Conservation (phyloP, 2,113 vertebrate species). For the Platanista minor region DNA sequence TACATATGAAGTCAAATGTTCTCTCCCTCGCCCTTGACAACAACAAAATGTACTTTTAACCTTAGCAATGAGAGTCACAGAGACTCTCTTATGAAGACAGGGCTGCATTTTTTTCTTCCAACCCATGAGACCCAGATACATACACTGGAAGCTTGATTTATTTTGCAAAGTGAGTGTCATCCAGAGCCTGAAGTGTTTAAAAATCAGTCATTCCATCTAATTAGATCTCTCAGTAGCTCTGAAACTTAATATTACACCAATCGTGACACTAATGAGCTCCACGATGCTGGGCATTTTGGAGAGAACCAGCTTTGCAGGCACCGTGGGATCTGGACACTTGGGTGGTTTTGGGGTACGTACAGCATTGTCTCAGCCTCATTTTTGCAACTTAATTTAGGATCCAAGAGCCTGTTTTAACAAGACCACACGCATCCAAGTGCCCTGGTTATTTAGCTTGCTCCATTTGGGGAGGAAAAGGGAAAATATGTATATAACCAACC, state of each 20-base stretch:
- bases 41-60: neutral
- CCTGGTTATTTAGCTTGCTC: neutral
- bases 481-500: neutral
- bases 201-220: neutral
- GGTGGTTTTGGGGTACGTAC: too few species aligned
- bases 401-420: neutral
- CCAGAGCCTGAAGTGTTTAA: neutral
- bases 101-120: neutral
- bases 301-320: fast-evolving
- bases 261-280: neutral
- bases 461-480: neutral
- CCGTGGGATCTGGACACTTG: fast-evolving
- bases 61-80: fast-evolving
- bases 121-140: fast-evolving
- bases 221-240: neutral
- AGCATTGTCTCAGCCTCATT: fast-evolving
- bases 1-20: fast-evolving
- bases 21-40: neutral
- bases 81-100: fast-evolving
- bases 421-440: fast-evolving
- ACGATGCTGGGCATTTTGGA: fast-evolving
- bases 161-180: neutral
- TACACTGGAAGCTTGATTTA: neutral
- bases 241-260: neutral
- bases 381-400: neutral